A percentile compares a stretch with the other conserved stretches of the same genome.
These are phyloP conservation scores for Drosophila suboccidentalis DNA, from an alignment of 2,888 invertebrate species.

Conservation along the genomic window DNA sequence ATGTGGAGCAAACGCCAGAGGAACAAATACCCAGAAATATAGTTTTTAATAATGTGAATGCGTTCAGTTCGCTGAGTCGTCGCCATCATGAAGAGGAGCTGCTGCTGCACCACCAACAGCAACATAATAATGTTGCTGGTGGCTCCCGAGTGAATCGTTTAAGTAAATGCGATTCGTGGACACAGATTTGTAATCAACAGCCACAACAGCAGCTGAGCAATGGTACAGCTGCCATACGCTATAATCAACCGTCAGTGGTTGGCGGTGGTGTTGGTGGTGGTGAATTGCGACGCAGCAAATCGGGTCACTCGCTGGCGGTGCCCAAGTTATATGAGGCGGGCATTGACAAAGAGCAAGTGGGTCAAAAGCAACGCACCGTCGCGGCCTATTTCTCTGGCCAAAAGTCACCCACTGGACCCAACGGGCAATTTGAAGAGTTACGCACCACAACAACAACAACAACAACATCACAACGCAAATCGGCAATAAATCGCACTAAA, in stretches of 20 bases:
- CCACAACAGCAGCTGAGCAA: constrained; percentile 47
- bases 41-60: constrained; percentile 84
- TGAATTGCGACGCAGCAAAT: constrained; percentile 88
- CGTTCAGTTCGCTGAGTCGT: constrained; percentile 83
- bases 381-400: constrained; percentile 90
- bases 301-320: constrained; percentile 90
- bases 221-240: constrained; percentile 17
- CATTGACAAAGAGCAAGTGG: constrained; percentile 89
- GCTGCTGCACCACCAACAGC: constrained; percentile 38
- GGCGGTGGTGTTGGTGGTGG: constrained; percentile 4
- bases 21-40: constrained; percentile 84
- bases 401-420: constrained; percentile 85
- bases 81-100: constrained; percentile 59
- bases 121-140: neutral
- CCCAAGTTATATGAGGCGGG: constrained; percentile 94
- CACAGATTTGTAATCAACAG: constrained; percentile 87
- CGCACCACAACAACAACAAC: constrained; percentile 55
- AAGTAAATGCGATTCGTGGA: constrained; percentile 93
- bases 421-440: constrained; percentile 48
- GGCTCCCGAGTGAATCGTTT: constrained; percentile 81
- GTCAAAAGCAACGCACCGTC: constrained; percentile 90
- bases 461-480: constrained; percentile 57
- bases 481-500: constrained; percentile 85
- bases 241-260: constrained; percentile 24
- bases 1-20: constrained; percentile 59